These are phyloP conservation scores for Bombycilla garrulus DNA, from an alignment of 2,113 vertebrate genomes.

Conservation along the genomic window DNA sequence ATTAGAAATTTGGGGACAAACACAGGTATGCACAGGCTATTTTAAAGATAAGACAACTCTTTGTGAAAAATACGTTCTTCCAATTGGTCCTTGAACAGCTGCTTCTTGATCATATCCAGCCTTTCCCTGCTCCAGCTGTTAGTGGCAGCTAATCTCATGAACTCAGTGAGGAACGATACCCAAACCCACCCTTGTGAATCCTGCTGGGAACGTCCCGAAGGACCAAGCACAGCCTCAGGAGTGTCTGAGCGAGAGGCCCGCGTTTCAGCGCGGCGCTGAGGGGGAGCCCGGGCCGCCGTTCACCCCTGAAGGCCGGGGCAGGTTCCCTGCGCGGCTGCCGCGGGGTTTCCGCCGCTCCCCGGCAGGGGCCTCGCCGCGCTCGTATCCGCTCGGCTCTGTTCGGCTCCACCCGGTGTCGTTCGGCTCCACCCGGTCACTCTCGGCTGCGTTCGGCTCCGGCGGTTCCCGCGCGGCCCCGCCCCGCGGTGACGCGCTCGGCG, in stretches of 20 bases:
- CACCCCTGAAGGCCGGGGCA: fast-evolving
- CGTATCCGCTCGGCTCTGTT: fast-evolving
- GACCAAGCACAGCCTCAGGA: not conserved
- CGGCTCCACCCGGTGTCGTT: too few relatives aligned
- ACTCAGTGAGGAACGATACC: fast-evolving
- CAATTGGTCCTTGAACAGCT: not conserved
- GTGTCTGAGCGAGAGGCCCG: fast-evolving
- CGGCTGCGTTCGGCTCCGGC: not conserved
- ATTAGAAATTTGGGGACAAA: not conserved
- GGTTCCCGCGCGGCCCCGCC: not conserved
- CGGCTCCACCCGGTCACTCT: too few relatives aligned
- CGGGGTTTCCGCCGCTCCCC: too few relatives aligned
- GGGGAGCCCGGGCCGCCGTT: fast-evolving
- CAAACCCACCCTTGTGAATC: too few relatives aligned
- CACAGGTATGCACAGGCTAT: not conserved
- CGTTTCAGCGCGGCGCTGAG: not conserved
- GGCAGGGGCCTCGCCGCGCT: not conserved
- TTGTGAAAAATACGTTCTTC: not conserved
- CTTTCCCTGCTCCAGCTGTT: not conserved
- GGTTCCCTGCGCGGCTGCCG: fast-evolving
- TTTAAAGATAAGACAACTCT: not conserved
- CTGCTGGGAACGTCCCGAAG: not conserved
- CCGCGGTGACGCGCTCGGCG: not conserved
- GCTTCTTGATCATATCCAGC: not conserved
- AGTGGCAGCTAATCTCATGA: fast-evolving